phyloP scores from a whole-genome alignment of 2,797 vertebrate species.

The Gallinago solitaria region DNA sequence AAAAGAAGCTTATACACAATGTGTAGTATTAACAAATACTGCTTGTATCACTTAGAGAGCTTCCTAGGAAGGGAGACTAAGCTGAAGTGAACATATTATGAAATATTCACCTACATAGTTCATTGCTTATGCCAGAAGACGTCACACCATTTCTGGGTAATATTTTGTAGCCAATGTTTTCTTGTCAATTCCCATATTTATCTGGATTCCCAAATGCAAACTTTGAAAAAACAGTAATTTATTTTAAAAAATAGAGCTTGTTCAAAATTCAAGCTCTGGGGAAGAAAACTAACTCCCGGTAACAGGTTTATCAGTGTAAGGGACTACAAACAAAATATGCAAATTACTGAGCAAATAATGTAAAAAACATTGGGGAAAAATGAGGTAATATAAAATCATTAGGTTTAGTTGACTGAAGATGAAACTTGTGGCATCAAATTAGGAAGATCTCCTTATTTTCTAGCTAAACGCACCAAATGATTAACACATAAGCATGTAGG shows the following conservation, averaged over 20 bases:
- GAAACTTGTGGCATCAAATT: slow-evolving; percentile 1
- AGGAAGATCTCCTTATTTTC: background rate
- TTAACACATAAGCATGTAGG: background rate
- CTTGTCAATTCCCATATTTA: slow-evolving; percentile 6
- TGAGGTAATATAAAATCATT: background rate
- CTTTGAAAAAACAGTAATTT: background rate
- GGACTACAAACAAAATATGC: background rate
- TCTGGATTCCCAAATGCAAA: background rate
- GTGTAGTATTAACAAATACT: background rate
- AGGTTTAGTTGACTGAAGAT: background rate
- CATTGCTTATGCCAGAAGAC: background rate
- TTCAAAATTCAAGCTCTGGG: background rate
- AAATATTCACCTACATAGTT: background rate
- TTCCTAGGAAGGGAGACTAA: background rate
- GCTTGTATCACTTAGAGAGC: background rate
- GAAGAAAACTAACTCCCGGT: background rate
- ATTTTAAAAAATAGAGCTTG: background rate
- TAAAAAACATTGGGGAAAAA: background rate
- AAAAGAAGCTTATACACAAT: background rate
- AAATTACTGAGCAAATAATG: background rate
- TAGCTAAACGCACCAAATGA: background rate
- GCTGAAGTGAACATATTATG: background rate
- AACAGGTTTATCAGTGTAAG: background rate
- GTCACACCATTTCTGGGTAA: background rate
- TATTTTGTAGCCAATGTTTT: background rate